These are phyloP conservation scores for Chrysomallon squamiferum DNA, from an alignment of 1,140 invertebrate species.

Conservation along the genomic window DNA sequence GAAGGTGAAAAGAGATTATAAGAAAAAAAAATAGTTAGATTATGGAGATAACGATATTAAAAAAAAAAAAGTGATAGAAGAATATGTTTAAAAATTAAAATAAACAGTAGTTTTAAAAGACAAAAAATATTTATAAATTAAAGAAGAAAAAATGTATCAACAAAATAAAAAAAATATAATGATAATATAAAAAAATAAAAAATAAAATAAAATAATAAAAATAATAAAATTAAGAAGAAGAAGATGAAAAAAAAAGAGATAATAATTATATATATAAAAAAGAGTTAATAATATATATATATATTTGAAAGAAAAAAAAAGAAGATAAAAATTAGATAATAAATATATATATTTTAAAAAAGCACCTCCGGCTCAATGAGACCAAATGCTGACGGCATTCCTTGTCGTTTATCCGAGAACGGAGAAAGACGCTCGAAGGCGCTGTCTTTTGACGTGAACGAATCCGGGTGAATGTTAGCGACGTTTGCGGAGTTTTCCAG, in stretches of 20 bases:
- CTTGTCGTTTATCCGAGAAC: neutral
- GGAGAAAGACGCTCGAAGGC: slow-evolving; percentile 2
- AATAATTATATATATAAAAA: neutral
- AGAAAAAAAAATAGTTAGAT: too few species aligned
- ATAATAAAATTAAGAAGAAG: neutral
- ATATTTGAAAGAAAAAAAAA: neutral
- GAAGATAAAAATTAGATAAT: neutral
- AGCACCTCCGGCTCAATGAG: slow-evolving; percentile 2
- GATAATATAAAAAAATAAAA: neutral
- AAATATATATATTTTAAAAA: neutral
- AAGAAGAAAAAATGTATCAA: too few species aligned
- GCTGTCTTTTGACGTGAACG: neutral
- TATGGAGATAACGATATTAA: too few species aligned
- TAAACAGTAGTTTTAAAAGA: too few species aligned
- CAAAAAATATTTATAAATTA: too few species aligned
- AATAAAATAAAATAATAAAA: neutral
- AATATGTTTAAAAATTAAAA: too few species aligned
- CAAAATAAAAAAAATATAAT: too few species aligned
- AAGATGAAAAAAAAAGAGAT: neutral
- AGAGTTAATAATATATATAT: neutral
- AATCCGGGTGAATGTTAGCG: neutral
- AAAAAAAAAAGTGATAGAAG: too few species aligned
- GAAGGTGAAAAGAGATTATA: too few species aligned
- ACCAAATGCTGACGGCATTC: slow-evolving; percentile 2
- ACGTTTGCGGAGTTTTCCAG: neutral